Base-by-base conservation (phyloP, 2,888 invertebrate genomes). In the Cephus pulcher region DNA sequence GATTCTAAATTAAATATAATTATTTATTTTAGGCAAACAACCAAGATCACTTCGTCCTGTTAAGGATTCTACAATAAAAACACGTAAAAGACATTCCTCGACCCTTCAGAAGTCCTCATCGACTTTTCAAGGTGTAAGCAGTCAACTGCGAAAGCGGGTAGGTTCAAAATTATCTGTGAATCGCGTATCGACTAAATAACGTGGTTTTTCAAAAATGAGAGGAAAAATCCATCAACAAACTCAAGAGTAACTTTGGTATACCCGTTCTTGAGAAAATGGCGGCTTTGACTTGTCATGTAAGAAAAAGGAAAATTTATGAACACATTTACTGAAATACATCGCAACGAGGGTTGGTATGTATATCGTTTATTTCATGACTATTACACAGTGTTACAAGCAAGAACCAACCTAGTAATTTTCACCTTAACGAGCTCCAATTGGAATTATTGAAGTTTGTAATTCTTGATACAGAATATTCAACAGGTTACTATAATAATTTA, bases 331-430 rank as follows among this genome's bases (percentile, higher is more conserved):
- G 9, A 56, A 56, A 56, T 56, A 56, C 56, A 56, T 23, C 1
- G 9, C 56, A 56, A 56, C 2, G 69, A 71, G 1, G 32, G 71
- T 32, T 35, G 11, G 79, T 78, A 78, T 80, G 76, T 74, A 79
- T 83, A 85, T 74, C 75, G 68, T 87, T 86, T 86, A 86, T 84
- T 87, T 81, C 73, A 83, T 83, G 83, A 83, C 82, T 79, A 69
- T 82, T 80, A 78, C 73, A 84, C 80, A 82, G 82, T 81, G 81
- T 79, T 85, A 85, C 84, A 86, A 83, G 82, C 82, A 78, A 82
- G 80, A 82, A 78, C 73, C 75, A 40, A 80, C 80, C 71, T 71
- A 70, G 35, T 56, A 73, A 78, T 70, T 75, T 78, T 75, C n/a
- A 56, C 9, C 23, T 56, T 23, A 56, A 56, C 56, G 23, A 23